Conservation (phyloP, 1,140 invertebrate genomes). For the Leptinotarsa defecta region DNA sequence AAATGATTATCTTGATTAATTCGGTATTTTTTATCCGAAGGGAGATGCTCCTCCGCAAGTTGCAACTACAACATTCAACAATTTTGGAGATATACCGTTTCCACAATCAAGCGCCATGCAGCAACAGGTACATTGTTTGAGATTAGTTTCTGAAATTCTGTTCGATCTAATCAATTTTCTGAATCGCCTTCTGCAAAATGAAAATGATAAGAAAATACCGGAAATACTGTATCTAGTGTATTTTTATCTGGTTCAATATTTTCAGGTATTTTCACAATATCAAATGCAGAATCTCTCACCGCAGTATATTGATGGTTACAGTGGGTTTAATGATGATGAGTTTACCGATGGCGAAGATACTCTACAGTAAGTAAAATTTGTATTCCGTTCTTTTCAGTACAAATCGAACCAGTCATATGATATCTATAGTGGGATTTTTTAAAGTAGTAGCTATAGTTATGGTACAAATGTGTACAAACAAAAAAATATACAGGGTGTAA, state of each 20-base stretch:
- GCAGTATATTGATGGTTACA: conserved; percentile 62
- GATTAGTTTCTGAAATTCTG: too few relatives aligned
- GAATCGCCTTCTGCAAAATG: not conserved
- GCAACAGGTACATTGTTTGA: conserved; percentile 40
- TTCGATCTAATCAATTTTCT: too few relatives aligned
- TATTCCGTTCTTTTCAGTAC: too few relatives aligned
- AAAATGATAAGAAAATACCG: not conserved
- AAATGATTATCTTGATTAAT: not conserved
- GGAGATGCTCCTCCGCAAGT: conserved; percentile 53
- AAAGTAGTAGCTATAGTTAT: too few relatives aligned
- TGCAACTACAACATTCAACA: conserved; percentile 46
- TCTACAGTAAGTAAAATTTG: conserved; percentile 55
- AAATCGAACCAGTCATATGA: too few relatives aligned
- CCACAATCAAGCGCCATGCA: conserved; percentile 36
- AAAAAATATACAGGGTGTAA: too few relatives aligned
- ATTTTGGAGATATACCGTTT: conserved; percentile 47
- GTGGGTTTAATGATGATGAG: conserved; percentile 67
- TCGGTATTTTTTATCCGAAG: conserved; percentile 37
- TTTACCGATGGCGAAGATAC: conserved; percentile 69
- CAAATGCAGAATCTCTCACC: conserved; percentile 45
- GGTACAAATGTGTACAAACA: too few relatives aligned
- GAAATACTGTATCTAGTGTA: not conserved
- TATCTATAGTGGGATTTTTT: too few relatives aligned
- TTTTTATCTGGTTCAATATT: conserved; percentile 11
- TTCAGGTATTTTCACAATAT: conserved; percentile 45